Base-by-base conservation (phyloP, 2,797 vertebrate genomes). In the Chelmon rostratus region DNA sequence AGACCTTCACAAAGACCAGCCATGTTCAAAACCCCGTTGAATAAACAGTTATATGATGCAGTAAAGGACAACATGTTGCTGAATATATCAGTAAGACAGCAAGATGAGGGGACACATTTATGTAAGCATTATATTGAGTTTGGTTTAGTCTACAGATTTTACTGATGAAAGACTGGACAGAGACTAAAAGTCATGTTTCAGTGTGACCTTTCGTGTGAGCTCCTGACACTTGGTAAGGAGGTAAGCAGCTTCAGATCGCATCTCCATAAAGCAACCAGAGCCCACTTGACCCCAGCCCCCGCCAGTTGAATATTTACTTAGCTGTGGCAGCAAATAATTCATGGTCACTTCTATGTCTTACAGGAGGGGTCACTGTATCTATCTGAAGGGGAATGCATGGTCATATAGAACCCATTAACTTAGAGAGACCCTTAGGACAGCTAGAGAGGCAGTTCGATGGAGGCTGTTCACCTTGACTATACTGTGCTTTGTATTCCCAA, bases 381-480 rank as follows among this genome's bases (percentile, higher is more conserved):
- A 44, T 84, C 23, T 78, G 76, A 81, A 68, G 72, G 31, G 13
- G 49, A 75, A 54, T 78, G 50, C 68, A 61, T 12, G 73, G 79
- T 76, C 70, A 77, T 81, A 68, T 58, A 57, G 47, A 86, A 62
- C 79, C 86, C 86, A 87, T 87, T 86, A 87, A 82, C 81, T 72
- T 15, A 8, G 28, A 28, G 72, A 73, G 59, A 79, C 49, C 54
- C 44, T 46, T 35, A 66, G 69, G 79, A 59, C 54, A 47, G 78
- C 21, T 46, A 1, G 62, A 73, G 74, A 62, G 68, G 54, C 59
- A 15, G 76, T 69, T 63, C 1, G 1, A 58, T 42, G 54, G 82
- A 68, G 58, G 28, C 56, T 23, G 78, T 67, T 92, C 88, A 92
- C 89, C 87, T 91, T 91, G 83, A 86, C 69, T 5, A 0, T 21